Base-by-base conservation (phyloP, 2,113 vertebrate species). In the Dendropsophus ebraccatus region DNA sequence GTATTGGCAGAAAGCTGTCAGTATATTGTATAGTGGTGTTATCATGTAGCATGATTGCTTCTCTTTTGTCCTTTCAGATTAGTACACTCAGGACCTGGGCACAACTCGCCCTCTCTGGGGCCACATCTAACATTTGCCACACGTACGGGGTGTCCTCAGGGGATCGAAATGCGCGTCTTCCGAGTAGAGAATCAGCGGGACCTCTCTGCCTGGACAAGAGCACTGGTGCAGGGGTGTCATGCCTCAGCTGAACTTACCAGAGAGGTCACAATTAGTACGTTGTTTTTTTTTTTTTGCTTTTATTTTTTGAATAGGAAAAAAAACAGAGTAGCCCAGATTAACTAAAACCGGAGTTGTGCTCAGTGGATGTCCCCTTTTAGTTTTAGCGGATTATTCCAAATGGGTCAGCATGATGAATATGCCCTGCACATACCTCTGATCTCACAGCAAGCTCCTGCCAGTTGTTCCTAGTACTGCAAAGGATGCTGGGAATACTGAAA, bases 121-220 rank as follows among this genome's bases (percentile, higher is more conserved):
- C 95, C 95, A 0, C 97, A 99, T 82, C 94, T 98, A 79, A 95
- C 95, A 0, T 99, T 99, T 0, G 96, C 95, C 90, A 98, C 97
- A 0, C 93, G 98, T 78, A 98, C 97, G 0, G 97, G 97, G 49
- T 97, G 96, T 0, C 94, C 95, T 0, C 97, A 96, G 70, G 97
- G 97, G 7, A 95, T 99, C 30, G 97, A 99, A 92, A 96, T 96
- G 89, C 97, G 97, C 65, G 56, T 97, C 14, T 99, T 99, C 91
- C 92, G 96, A 0, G 98, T 97, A 89, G 97, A 99, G 92, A 98
- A 96, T 0, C 97, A 98, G 91, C 96, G 97, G 85, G 98, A 99
- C 85, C 93, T 99, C 90, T 99, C 98, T 0, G 93, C 95, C 0
- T 99, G 98, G 97, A 99, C 97, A 0, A 93, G 98, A 0, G 93